These are phyloP conservation scores for Asarcornis scutulata DNA, from an alignment of 2,113 vertebrate genomes.

Conservation along the genomic window DNA sequence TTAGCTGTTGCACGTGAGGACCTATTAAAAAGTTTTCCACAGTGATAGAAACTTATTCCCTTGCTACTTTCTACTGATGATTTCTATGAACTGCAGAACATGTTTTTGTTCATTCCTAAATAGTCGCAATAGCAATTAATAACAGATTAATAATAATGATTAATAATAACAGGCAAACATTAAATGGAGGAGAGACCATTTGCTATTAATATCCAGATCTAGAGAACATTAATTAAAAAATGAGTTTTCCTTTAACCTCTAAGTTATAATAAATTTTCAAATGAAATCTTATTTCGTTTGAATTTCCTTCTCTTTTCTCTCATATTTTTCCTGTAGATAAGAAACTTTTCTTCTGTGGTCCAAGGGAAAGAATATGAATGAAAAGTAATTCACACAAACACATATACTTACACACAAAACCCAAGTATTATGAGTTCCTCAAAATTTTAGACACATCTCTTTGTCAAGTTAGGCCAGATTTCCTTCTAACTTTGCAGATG, in stretches of 20 bases:
- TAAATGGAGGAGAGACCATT: background rate
- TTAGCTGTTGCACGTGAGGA: background rate
- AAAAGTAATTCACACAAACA: background rate
- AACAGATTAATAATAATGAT: background rate
- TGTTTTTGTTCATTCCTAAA: conserved; percentile 20
- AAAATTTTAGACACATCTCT: background rate
- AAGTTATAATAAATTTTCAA: background rate
- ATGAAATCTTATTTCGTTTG: background rate
- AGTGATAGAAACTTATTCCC: background rate
- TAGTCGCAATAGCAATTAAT: background rate
- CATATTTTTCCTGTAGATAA: background rate
- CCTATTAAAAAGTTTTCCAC: background rate
- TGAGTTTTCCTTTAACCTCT: background rate
- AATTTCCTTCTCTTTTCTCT: background rate
- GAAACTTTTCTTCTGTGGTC: background rate
- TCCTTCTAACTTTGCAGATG: conserved; percentile 1
- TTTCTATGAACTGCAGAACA: background rate
- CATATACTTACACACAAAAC: background rate
- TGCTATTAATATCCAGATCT: background rate
- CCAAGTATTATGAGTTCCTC: background rate
- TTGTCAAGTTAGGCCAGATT: conserved; percentile 5
- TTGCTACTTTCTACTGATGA: background rate
- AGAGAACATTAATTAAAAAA: background rate
- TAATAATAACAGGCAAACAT: background rate
- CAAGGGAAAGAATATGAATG: background rate